Evolutionary conservation across 2,888 invertebrate genomes (phyloP).

Genomic region (Villa cingulata): DNA sequence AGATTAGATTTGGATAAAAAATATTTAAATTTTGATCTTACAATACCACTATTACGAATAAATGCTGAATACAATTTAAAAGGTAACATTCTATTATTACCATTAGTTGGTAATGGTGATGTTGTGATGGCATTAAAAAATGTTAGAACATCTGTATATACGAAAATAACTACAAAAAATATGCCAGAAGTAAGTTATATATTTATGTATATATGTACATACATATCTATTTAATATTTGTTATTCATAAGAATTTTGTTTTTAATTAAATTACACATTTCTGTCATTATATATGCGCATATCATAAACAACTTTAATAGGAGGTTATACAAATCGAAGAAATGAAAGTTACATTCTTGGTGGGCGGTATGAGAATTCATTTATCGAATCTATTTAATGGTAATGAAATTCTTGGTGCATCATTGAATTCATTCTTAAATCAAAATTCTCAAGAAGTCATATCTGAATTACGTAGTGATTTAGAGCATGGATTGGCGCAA

Average conservation of each 20-base stretch:
- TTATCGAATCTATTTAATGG: constrained; percentile 48
- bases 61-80: constrained; percentile 44
- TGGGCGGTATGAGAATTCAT: constrained; percentile 41
- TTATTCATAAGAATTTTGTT: background rate
- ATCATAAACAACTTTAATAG: no score
- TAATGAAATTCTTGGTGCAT: constrained; percentile 44
- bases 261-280: background rate
- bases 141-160: constrained; percentile 40
- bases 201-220: no score
- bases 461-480: constrained; percentile 41
- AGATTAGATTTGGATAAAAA: constrained; percentile 40
- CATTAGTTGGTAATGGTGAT: constrained; percentile 43
- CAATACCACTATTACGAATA: constrained; percentile 42
- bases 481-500: constrained; percentile 40
- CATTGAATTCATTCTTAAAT: constrained; percentile 45
- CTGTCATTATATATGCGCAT: no score
- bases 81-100: constrained; percentile 44
- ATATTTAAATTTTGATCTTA: constrained; percentile 41
- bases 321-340: constrained; percentile 38
- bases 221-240: background rate
- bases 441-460: constrained; percentile 46
- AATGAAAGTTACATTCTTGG: constrained; percentile 43
- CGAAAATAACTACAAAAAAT: constrained; percentile 37
- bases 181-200: constrained; percentile 29
- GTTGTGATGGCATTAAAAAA: constrained; percentile 41